Conservation (phyloP, 1,140 invertebrate genomes). For the Penaeus japonicus region DNA sequence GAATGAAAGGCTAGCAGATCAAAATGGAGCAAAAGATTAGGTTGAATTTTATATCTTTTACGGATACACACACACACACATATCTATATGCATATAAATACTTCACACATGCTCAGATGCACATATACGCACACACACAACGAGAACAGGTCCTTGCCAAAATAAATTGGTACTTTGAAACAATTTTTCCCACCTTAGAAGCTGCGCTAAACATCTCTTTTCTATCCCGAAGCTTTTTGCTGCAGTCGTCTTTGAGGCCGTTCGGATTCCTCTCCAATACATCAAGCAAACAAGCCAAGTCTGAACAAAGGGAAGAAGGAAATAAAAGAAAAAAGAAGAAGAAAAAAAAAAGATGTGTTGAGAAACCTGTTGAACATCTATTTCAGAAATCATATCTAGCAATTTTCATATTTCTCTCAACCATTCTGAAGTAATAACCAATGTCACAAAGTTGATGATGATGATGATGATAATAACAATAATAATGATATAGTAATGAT, state of each 20-base stretch:
- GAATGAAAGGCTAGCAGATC: background rate
- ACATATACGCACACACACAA: too few species aligned
- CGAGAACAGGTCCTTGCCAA: too few species aligned
- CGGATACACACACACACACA: too few species aligned
- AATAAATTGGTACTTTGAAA: too few species aligned
- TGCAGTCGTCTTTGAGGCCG: slow-evolving; percentile 80
- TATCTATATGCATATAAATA: slow-evolving; percentile 56
- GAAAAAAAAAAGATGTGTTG: background rate
- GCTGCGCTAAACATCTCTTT: slow-evolving; percentile 91
- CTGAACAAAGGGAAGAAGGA: slow-evolving; percentile 22
- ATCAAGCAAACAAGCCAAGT: slow-evolving; percentile 79
- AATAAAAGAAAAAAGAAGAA: background rate
- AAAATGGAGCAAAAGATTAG: too few species aligned
- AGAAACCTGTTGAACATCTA: background rate
- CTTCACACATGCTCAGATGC: background rate
- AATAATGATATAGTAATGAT: too few species aligned
- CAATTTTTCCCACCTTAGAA: slow-evolving; percentile 71
- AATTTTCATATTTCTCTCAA: too few species aligned
- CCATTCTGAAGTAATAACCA: too few species aligned
- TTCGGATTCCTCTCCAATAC: slow-evolving; percentile 68
- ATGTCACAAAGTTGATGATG: too few species aligned
- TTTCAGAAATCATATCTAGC: too few species aligned
- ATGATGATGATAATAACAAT: too few species aligned
- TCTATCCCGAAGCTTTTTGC: slow-evolving; percentile 78
- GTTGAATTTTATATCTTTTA: too few species aligned